Conservation (phyloP, 1,140 invertebrate species). For the Calephelis virginiensis region DNA sequence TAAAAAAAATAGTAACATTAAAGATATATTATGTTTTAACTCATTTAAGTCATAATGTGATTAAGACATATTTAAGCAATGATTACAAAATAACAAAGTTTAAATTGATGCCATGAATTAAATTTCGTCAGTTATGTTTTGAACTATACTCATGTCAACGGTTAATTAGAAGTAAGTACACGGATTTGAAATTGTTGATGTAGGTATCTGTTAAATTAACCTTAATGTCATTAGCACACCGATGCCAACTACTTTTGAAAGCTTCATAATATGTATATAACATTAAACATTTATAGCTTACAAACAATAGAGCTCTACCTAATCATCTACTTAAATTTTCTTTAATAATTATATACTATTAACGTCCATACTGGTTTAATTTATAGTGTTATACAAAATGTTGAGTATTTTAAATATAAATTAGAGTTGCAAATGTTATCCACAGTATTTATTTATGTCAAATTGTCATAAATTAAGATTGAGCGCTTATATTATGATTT, state of each 20-base stretch:
- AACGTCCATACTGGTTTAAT: background rate
- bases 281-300: constrained; percentile 63
- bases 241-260: constrained; percentile 19
- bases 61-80: too few relatives aligned
- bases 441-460: background rate
- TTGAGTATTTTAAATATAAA: background rate
- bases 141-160: too few relatives aligned
- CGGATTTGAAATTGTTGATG: constrained; percentile 9
- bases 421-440: background rate
- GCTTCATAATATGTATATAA: constrained; percentile 43
- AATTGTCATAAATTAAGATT: background rate
- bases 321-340: constrained; percentile 38
- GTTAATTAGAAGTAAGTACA: background rate
- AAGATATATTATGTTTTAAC: too few relatives aligned
- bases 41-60: too few relatives aligned
- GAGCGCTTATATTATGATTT: background rate
- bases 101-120: too few relatives aligned
- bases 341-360: constrained; percentile 21
- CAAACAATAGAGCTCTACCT: constrained; percentile 44
- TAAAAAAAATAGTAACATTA: too few relatives aligned
- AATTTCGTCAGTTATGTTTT: too few relatives aligned
- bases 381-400: background rate
- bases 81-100: too few relatives aligned
- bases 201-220: constrained; percentile 7
- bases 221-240: constrained; percentile 14